Evolutionary conservation across 2,797 vertebrate genomes (phyloP).

Genomic region (Carcharodon carcharias): DNA sequence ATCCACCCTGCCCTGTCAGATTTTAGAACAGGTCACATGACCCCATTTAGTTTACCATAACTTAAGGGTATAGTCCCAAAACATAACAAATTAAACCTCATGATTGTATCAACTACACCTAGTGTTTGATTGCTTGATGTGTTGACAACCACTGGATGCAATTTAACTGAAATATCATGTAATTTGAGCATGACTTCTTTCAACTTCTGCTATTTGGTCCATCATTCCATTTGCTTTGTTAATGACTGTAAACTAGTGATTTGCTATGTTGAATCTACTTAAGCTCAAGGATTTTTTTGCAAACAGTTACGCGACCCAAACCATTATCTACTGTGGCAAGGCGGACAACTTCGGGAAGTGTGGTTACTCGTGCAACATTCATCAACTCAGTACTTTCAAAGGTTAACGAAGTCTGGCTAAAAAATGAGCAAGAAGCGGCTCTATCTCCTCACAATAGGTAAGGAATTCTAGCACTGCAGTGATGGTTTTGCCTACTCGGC

Average conservation of each 20-base stretch:
- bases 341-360: constrained; percentile 61
- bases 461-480: constrained; percentile 39
- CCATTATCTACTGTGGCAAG: constrained; percentile 80
- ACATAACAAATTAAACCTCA: too few species aligned
- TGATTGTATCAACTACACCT: too few species aligned
- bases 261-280: neutral
- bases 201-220: neutral
- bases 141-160: neutral
- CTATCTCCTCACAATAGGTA: constrained; percentile 62
- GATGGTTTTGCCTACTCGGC: neutral
- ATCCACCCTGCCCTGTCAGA: too few species aligned
- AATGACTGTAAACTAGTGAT: neutral
- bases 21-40: too few species aligned
- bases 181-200: neutral
- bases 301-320: constrained; percentile 72
- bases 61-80: too few species aligned
- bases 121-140: neutral
- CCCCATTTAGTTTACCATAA: too few species aligned
- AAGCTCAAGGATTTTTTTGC: neutral
- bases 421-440: constrained; percentile 55
- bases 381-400: constrained; percentile 80
- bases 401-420: constrained; percentile 80
- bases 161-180: too few species aligned
- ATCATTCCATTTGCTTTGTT: neutral
- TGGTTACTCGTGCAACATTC: constrained; percentile 77